These are phyloP conservation scores for Trogon surrucura DNA, from an alignment of 2,113 vertebrate genomes.

Conservation along the genomic window DNA sequence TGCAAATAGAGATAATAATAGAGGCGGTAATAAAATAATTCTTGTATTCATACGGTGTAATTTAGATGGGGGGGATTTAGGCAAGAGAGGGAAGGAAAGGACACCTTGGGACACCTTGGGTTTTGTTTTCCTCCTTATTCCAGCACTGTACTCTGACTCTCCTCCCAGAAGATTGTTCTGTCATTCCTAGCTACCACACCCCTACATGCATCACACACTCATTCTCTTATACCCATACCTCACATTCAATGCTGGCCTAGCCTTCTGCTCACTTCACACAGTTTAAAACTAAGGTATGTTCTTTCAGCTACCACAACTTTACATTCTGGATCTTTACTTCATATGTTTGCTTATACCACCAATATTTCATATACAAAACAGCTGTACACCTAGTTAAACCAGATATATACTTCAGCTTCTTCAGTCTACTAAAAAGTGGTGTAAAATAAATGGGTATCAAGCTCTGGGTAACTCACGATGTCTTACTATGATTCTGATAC, in stretches of 20 bases:
- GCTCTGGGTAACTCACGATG: background rate
- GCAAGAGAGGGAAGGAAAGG: background rate
- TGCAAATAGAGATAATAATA: background rate
- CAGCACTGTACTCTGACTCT: background rate
- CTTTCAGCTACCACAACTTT: background rate
- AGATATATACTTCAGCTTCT: background rate
- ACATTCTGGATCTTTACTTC: background rate
- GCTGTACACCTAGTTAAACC: background rate
- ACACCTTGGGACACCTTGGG: rapidly evolving
- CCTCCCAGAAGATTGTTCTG: background rate
- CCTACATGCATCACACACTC: background rate
- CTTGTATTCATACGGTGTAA: background rate
- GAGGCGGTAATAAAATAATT: background rate
- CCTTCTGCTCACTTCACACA: background rate
- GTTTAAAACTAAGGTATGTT: background rate
- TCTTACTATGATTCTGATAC: background rate
- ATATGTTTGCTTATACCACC: background rate
- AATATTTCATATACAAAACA: background rate
- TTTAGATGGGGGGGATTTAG: background rate
- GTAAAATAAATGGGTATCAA: background rate
- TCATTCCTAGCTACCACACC: background rate
- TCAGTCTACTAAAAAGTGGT: background rate
- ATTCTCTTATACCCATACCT: background rate
- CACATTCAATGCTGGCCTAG: background rate
- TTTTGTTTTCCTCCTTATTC: background rate